Evolutionary conservation across 1,140 invertebrate genomes (phyloP).

Genomic region (Platyscapa corneri): DNA sequence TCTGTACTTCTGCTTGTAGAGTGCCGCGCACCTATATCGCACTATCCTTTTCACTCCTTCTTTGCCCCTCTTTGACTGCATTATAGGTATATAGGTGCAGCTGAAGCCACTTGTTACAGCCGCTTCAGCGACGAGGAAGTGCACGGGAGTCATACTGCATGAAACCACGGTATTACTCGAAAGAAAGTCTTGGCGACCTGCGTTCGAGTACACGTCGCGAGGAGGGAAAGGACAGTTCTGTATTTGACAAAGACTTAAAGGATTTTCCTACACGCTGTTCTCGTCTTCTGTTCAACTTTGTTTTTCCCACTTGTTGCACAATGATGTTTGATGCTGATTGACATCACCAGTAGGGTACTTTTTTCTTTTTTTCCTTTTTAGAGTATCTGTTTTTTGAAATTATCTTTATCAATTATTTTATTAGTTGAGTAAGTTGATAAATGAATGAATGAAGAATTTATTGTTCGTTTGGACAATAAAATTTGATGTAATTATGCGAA

Average conservation of each 20-base stretch:
- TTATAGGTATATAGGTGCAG: neutral
- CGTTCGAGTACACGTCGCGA: neutral
- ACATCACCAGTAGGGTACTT: too few relatives aligned
- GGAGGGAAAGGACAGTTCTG: neutral
- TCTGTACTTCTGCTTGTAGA: too few relatives aligned
- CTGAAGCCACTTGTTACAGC: slow-evolving; percentile 42
- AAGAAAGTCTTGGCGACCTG: neutral
- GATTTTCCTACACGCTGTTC: neutral
- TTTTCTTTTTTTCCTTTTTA: too few relatives aligned
- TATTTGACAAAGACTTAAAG: neutral
- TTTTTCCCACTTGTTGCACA: neutral
- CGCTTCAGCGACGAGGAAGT: slow-evolving; percentile 25
- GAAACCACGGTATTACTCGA: neutral
- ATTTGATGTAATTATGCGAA: too few relatives aligned
- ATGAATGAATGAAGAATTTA: neutral
- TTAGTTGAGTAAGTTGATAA: neutral
- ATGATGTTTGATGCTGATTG: too few relatives aligned
- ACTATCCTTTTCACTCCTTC: slow-evolving; percentile 11
- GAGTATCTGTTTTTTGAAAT: too few relatives aligned
- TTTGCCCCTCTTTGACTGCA: neutral
- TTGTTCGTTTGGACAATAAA: neutral
- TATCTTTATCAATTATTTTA: neutral
- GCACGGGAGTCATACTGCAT: neutral
- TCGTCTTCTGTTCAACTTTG: neutral
- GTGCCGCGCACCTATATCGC: neutral